Evolutionary conservation across 2,797 vertebrate species (phyloP).

Genomic region (Sparus aurata): DNA sequence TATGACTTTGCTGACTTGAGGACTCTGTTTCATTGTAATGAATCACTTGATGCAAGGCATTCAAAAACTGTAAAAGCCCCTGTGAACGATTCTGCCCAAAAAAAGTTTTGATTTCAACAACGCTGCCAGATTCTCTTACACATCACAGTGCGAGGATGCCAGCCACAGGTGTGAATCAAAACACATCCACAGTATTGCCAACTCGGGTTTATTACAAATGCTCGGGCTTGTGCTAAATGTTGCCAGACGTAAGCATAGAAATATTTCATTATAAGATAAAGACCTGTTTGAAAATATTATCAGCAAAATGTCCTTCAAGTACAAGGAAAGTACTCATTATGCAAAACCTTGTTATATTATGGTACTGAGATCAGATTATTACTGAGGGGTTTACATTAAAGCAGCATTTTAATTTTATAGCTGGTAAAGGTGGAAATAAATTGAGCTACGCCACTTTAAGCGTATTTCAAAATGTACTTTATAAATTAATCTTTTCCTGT

Average conservation of each 20-base stretch:
- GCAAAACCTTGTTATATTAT: no score
- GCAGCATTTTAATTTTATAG: neutral
- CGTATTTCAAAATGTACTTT: neutral
- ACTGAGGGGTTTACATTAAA: neutral
- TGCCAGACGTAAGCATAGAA: neutral
- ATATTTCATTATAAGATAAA: neutral
- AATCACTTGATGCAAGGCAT: neutral
- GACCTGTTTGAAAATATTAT: neutral
- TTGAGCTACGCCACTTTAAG: neutral
- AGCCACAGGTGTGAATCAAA: slow-evolving; percentile 38
- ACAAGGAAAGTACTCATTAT: neutral
- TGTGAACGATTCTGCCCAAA: slow-evolving; percentile 29
- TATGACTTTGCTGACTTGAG: slow-evolving; percentile 24
- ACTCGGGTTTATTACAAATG: neutral
- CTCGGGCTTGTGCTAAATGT: neutral
- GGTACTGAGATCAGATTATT: neutral
- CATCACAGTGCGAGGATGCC: slow-evolving; percentile 15
- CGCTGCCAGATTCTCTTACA: neutral
- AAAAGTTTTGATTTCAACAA: slow-evolving; percentile 13
- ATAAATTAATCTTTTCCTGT: neutral
- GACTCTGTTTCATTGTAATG: neutral
- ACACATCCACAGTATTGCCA: slow-evolving; percentile 4
- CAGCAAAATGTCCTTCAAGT: neutral
- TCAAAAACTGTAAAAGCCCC: slow-evolving; percentile 1
- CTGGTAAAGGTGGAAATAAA: neutral